These are phyloP conservation scores for Rhinella marina DNA, from an alignment of 2,797 vertebrate species.

Conservation along the genomic window DNA sequence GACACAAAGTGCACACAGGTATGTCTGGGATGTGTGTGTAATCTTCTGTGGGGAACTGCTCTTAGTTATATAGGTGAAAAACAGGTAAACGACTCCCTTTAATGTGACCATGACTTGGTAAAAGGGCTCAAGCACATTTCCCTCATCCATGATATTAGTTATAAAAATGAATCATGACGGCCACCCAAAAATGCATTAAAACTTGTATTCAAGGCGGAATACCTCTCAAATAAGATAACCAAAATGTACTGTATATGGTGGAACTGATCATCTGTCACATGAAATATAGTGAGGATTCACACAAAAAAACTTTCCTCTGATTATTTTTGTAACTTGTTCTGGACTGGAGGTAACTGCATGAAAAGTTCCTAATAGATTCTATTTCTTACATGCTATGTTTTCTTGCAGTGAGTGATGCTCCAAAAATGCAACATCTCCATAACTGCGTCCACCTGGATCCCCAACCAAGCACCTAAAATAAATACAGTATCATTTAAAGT, in stretches of 20 bases:
- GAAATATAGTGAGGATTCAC: neutral
- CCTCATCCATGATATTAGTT: neutral
- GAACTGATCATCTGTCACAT: neutral
- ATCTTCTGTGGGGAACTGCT: too few species aligned
- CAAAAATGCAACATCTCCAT: slow-evolving; percentile 88
- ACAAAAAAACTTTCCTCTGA: neutral
- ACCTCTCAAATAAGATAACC: neutral
- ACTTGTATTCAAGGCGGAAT: neutral
- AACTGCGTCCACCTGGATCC: slow-evolving; percentile 85
- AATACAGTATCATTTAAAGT: neutral
- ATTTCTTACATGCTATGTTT: slow-evolving; percentile 84
- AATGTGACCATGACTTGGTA: neutral
- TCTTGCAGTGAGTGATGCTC: slow-evolving; percentile 85
- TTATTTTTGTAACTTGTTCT: neutral
- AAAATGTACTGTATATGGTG: neutral
- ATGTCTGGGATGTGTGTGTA: too few species aligned
- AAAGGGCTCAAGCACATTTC: neutral
- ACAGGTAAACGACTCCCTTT: too few species aligned
- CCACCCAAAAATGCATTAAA: neutral
- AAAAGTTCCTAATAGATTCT: neutral
- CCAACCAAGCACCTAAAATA: slow-evolving; percentile 84
- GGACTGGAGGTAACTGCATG: neutral
- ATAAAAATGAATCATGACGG: neutral
- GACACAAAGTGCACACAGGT: too few species aligned
- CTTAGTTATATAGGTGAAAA: too few species aligned